Percentiles rank a stretch among this genome's conserved stretches.
Evolutionary conservation across 2,113 vertebrate genomes (phyloP).

Genomic region (Tiliqua scincoides): DNA sequence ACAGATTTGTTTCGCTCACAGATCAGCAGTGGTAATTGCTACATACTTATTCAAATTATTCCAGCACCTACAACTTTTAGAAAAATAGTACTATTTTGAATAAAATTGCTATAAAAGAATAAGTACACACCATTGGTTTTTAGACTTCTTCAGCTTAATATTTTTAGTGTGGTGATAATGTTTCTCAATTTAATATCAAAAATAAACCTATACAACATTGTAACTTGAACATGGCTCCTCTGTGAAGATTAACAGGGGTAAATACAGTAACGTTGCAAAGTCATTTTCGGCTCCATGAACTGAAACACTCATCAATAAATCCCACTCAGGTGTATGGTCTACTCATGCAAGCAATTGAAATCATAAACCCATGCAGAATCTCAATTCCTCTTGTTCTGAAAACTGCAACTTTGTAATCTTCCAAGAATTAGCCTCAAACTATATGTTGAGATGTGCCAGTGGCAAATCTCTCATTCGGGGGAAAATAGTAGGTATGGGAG

Average conservation of each 20-base stretch:
- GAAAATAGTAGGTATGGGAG: too few species aligned
- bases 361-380: too few species aligned
- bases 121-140: background rate
- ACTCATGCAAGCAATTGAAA: too few species aligned
- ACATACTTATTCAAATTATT: slow-evolving; percentile 26
- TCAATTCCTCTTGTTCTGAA: too few species aligned
- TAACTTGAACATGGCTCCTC: background rate
- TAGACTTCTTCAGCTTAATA: slow-evolving; percentile 19
- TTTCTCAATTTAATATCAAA: background rate
- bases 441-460: too few species aligned
- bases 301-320: background rate
- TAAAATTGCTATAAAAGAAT: background rate
- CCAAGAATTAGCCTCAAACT: background rate
- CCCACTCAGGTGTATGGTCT: too few species aligned
- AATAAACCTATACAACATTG: slow-evolving; percentile 16
- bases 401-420: background rate
- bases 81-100: background rate
- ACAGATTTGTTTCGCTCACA: slow-evolving; percentile 14
- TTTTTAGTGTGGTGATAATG: slow-evolving; percentile 10
- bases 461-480: too few species aligned
- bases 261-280: background rate
- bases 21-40: slow-evolving; percentile 1
- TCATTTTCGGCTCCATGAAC: background rate
- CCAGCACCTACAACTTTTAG: background rate
- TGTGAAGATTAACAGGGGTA: background rate